Evolutionary conservation across 2,113 vertebrate genomes (phyloP).

Genomic region (Dromas ardeola): DNA sequence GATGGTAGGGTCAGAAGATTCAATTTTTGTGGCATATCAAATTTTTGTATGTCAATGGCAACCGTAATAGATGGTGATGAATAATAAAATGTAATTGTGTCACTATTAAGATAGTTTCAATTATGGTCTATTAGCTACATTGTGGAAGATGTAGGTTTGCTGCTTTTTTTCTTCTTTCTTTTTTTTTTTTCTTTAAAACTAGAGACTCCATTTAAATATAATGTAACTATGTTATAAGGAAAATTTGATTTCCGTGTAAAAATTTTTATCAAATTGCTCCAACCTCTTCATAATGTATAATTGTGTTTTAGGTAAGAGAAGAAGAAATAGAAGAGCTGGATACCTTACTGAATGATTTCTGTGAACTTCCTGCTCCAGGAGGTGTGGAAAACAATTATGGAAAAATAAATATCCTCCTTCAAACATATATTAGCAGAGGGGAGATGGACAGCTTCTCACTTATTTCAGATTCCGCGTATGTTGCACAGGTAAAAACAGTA

Average conservation of each 20-base stretch:
- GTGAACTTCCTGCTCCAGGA: conserved; percentile 89
- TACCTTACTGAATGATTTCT: conserved; percentile 84
- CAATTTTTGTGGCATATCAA: conserved; percentile 78
- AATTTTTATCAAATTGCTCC: conserved; percentile 15
- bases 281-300: conserved; percentile 55
- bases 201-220: conserved; percentile 24
- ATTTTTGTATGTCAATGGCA: conserved; percentile 79
- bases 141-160: not conserved
- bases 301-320: conserved; percentile 87
- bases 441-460: conserved; percentile 98
- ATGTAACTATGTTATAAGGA: not conserved
- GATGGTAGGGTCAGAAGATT: conserved; percentile 73
- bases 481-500: conserved; percentile 88
- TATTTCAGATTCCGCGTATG: conserved; percentile 94
- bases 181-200: not conserved
- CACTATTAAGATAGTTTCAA: conserved; percentile 72
- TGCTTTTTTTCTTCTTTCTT: not conserved
- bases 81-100: conserved; percentile 78
- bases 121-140: conserved; percentile 59
- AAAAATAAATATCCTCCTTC: conserved; percentile 97
- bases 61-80: conserved; percentile 75
- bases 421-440: conserved; percentile 94
- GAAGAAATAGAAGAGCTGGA: conserved; percentile 96
- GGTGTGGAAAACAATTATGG: conserved; percentile 97
- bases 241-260: conserved; percentile 54